Evolutionary conservation across 2,888 invertebrate genomes (phyloP), one percentile per base, ranked within the genome.

Genomic region (Amphipyra tragopoginis): DNA sequence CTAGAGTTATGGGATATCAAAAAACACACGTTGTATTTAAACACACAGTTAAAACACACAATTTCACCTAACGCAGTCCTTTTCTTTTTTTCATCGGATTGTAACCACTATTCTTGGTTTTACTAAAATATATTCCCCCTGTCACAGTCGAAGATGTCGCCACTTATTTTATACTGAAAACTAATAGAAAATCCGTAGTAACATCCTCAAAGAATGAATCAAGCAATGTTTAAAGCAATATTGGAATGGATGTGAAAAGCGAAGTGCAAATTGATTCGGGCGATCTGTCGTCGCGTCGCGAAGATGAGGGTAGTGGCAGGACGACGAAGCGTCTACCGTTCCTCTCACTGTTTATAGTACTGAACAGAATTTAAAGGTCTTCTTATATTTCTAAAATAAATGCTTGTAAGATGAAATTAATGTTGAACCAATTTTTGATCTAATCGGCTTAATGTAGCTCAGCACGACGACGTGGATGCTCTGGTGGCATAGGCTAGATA

Each of bases 181-280:
- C 7, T 9, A 33, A 13, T 13, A 45, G 45, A 33, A 38, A 15
- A 58, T 42, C n/a, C n/a, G n/a, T n/a, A n/a, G n/a, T n/a, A n/a
- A n/a, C n/a, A n/a, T n/a, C 44, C 7, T 59, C 14, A 47, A 10
- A 59, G 26, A 53, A 67, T 68, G 42, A 59, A 68, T 68, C 74
- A 73, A 67, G 72, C 33, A 48, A 52, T 65, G 53, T 68, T 66
- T 53, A 57, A 70, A 64, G 60, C 55, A 71, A 71, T 72, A 76
- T 68, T 66, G 61, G 63, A 61, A 71, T 75, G 65, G 68, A 76
- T 65, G 65, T 68, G 74, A 77, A 66, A 65, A 79, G 66, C 66
- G 63, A 65, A 77, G 75, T 79, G 79, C 75, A 81, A 84, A 85
- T 82, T 81, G 83, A 84, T 81, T 82, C 73, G 71, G 62, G 75